Percentiles rank a stretch among this genome's conserved stretches.
phyloP scores from a whole-genome alignment of 53 echinoderm and acorn worm species.

The Hippasteria phrygiana region DNA sequence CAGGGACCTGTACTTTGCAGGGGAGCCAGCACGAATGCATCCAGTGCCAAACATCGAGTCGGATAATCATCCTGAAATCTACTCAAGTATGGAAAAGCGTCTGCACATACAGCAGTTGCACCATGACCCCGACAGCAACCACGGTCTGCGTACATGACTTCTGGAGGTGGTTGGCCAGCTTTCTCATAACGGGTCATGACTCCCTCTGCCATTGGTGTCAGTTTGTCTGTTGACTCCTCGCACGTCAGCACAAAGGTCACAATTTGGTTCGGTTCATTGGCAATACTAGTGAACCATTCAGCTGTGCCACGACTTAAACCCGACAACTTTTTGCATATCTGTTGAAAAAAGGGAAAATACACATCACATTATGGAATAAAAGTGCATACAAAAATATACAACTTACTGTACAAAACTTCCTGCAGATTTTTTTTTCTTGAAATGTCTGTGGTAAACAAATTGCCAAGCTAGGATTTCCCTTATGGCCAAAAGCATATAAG shows the following conservation, averaged over 20 bases:
- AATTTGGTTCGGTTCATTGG: slow-evolving; percentile 49
- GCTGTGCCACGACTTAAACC: slow-evolving; percentile 63
- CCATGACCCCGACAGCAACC: slow-evolving; percentile 55
- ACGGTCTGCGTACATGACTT: slow-evolving; percentile 65
- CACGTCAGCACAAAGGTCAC: slow-evolving; percentile 54
- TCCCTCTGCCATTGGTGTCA: slow-evolving; percentile 52
- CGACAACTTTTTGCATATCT: slow-evolving; percentile 61
- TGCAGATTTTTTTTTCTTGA: too few species aligned
- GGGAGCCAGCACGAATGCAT: too few species aligned
- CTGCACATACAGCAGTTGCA: too few species aligned
- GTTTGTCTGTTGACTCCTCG: slow-evolving; percentile 61
- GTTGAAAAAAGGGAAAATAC: not conserved
- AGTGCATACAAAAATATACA: too few species aligned
- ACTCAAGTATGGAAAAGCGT: slow-evolving; percentile 35
- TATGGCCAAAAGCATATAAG: too few species aligned
- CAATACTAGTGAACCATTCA: slow-evolving; percentile 71
- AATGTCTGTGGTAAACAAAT: too few species aligned
- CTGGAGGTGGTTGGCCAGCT: slow-evolving; percentile 39
- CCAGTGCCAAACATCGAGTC: slow-evolving; percentile 50
- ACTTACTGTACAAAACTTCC: not conserved
- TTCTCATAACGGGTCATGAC: slow-evolving; percentile 35
- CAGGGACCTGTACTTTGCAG: too few species aligned
- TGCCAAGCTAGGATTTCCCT: too few species aligned
- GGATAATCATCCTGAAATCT: slow-evolving; percentile 41
- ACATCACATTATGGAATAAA: too few species aligned